Evolutionary conservation across 2,797 vertebrate genomes (phyloP).

Genomic region (Natrix natrix): DNA sequence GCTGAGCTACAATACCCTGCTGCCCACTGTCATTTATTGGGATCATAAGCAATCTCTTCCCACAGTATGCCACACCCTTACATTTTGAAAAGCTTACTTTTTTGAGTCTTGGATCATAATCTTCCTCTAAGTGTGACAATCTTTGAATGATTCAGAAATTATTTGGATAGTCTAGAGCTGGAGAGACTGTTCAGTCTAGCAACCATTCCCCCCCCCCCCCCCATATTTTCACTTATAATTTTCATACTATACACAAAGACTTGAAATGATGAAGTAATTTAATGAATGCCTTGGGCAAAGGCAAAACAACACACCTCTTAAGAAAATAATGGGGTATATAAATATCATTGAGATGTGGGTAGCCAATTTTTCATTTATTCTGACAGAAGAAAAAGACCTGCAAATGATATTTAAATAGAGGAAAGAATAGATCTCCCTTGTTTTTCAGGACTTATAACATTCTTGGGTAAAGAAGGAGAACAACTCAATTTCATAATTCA

Average conservation of each 20-base stretch:
- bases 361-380: neutral
- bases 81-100: conserved; percentile 22
- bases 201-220: neutral
- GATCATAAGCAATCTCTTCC: conserved; percentile 3
- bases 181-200: neutral
- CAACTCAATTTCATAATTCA: neutral
- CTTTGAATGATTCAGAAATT: neutral
- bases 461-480: neutral
- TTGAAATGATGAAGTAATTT: conserved; percentile 3
- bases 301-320: conserved; percentile 8
- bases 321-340: neutral
- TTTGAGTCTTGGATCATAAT: neutral
- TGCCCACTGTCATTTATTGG: conserved; percentile 28
- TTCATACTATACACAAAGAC: neutral
- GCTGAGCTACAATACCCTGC: conserved; percentile 21
- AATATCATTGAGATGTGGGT: conserved; percentile 1
- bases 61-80: neutral
- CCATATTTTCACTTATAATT: conserved; percentile 22
- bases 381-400: neutral
- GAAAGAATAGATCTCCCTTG: neutral
- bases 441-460: neutral
- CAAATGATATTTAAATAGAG: conserved; percentile 9
- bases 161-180: neutral
- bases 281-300: neutral
- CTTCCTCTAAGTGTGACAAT: neutral